These are phyloP conservation scores for Corythornis madagascariensis DNA, from an alignment of 2,113 vertebrate species.

Conservation along the genomic window DNA sequence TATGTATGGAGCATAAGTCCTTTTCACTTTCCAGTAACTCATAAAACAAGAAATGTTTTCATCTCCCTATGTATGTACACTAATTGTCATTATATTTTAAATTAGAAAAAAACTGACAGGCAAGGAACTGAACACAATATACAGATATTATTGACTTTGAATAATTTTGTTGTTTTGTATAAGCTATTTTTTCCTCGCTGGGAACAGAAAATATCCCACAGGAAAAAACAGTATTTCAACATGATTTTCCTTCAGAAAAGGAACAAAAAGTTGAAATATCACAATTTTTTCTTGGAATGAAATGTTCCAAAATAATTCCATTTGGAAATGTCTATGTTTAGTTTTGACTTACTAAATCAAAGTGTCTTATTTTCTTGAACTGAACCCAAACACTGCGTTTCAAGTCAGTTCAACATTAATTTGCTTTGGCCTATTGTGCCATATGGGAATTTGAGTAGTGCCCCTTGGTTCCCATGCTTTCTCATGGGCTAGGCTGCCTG, in stretches of 20 bases:
- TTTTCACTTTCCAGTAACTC: neutral
- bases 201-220: constrained; percentile 35
- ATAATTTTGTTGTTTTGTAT: constrained; percentile 23
- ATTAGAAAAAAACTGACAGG: neutral
- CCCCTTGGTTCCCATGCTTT: neutral
- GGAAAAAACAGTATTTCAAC: constrained; percentile 8
- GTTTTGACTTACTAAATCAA: constrained; percentile 38
- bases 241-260: constrained; percentile 16
- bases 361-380: constrained; percentile 33
- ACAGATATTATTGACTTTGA: constrained; percentile 25
- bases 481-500: neutral
- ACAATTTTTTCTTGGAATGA: neutral
- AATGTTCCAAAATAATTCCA: constrained; percentile 44
- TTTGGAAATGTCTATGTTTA: constrained; percentile 43
- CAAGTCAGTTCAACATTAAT: constrained; percentile 14
- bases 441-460: neutral
- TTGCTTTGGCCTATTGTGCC: neutral
- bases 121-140: neutral
- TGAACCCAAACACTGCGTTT: neutral
- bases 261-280: constrained; percentile 50
- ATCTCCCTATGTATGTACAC: neutral
- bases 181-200: constrained; percentile 23
- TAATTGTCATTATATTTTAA: neutral
- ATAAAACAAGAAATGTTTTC: neutral
- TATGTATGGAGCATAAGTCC: neutral